Percentiles rank a stretch among this genome's conserved stretches.
Evolutionary conservation across 2,797 vertebrate species (phyloP).

Genomic region (Linurgus olivaceus): DNA sequence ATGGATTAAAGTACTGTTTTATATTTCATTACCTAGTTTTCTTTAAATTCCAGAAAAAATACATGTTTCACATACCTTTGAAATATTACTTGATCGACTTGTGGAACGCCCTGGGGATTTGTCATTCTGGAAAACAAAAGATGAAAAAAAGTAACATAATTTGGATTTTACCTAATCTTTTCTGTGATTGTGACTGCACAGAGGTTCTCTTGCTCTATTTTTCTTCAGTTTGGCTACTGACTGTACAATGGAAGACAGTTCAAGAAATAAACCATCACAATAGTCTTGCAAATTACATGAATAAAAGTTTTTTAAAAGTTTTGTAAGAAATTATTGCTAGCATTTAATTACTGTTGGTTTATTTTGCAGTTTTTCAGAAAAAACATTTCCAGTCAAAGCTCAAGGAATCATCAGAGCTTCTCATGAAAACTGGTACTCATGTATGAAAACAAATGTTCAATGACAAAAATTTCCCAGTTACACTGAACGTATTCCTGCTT

Average conservation of each 20-base stretch:
- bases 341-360: background rate
- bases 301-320: background rate
- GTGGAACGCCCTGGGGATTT: slow-evolving; percentile 88
- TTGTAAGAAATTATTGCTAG: background rate
- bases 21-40: background rate
- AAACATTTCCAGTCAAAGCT: background rate
- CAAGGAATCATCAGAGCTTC: background rate
- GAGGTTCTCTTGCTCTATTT: background rate
- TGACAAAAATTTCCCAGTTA: background rate
- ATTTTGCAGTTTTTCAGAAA: background rate
- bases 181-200: background rate
- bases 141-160: background rate
- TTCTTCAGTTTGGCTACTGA: background rate
- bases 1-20: background rate
- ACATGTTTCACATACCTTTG: slow-evolving; percentile 84
- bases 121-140: slow-evolving; percentile 83
- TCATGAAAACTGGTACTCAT: background rate
- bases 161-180: background rate
- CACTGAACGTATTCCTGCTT: background rate
- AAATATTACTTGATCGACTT: slow-evolving; percentile 94
- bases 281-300: rapidly evolving
- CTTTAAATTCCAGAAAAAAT: background rate
- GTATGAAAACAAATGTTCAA: background rate
- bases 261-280: background rate
- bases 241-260: background rate